Conservation (phyloP, 2,797 vertebrate species). For the Alosa sapidissima region DNA sequence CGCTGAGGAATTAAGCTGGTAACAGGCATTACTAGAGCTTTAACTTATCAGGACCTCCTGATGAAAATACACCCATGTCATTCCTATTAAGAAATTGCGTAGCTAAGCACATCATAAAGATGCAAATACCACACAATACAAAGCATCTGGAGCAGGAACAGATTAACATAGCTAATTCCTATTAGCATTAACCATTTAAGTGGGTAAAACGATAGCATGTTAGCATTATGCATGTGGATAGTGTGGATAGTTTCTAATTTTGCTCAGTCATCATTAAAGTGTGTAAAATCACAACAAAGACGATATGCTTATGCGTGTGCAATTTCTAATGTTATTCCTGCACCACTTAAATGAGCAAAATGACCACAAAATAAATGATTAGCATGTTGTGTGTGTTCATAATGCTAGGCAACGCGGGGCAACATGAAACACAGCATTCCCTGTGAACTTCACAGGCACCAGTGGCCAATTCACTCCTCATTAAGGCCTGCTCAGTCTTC, state of each 20-base stretch:
- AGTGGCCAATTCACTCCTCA: neutral
- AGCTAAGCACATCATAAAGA: conserved; percentile 8
- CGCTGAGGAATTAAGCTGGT: neutral
- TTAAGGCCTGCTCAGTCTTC: neutral
- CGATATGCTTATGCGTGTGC: too few species aligned
- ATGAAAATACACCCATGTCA: neutral
- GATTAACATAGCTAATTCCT: neutral
- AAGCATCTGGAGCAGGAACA: conserved; percentile 8
- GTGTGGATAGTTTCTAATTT: neutral
- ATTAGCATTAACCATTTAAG: conserved; percentile 6
- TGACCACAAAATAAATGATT: neutral
- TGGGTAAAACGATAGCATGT: neutral
- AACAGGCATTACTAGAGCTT: neutral
- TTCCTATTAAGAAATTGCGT: neutral
- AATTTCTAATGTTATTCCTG: neutral
- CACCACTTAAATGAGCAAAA: neutral
- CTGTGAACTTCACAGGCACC: neutral
- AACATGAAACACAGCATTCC: neutral
- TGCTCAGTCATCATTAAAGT: neutral
- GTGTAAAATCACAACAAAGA: neutral
- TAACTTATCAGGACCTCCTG: neutral
- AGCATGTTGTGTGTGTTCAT: neutral
- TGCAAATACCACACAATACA: conserved; percentile 14
- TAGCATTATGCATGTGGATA: neutral
- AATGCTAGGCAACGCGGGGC: neutral